Conservation (phyloP, 2,113 vertebrate genomes). For the Mystacornis crossleyi region DNA sequence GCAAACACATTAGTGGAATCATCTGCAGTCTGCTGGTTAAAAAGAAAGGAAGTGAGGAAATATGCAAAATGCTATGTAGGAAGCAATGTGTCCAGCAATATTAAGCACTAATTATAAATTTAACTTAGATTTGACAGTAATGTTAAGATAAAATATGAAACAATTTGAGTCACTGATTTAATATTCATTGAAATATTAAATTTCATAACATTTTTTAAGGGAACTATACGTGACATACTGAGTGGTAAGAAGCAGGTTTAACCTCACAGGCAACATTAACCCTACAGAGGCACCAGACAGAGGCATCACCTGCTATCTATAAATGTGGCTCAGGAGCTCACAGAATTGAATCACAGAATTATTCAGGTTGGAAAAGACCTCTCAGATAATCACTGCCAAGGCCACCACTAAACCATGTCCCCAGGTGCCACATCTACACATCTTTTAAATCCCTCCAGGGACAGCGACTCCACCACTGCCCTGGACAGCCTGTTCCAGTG, state of each 20-base stretch:
- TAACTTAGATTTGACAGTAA: not conserved
- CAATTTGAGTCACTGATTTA: not conserved
- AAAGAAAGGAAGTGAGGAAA: not conserved
- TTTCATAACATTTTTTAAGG: not conserved
- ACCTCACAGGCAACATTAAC: not conserved
- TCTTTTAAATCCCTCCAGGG: not conserved
- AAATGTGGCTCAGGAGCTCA: not conserved
- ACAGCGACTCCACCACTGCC: not conserved
- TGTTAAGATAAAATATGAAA: not conserved
- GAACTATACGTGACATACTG: rapidly evolving
- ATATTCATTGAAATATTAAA: not conserved
- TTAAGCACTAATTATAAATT: not conserved
- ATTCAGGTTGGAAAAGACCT: not conserved
- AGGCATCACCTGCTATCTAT: not conserved
- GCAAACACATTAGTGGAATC: not conserved
- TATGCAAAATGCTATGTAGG: not conserved
- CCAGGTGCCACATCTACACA: not conserved
- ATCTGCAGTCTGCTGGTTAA: not conserved
- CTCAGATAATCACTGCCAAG: not conserved
- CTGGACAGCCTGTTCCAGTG: not conserved
- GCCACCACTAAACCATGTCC: not conserved
- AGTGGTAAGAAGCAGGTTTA: not conserved
- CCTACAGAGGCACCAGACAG: not conserved
- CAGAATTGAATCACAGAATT: not conserved
- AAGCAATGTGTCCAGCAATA: not conserved